Evolutionary conservation across 1,140 invertebrate species (phyloP).

Genomic region (Drosophila chauvacae): DNA sequence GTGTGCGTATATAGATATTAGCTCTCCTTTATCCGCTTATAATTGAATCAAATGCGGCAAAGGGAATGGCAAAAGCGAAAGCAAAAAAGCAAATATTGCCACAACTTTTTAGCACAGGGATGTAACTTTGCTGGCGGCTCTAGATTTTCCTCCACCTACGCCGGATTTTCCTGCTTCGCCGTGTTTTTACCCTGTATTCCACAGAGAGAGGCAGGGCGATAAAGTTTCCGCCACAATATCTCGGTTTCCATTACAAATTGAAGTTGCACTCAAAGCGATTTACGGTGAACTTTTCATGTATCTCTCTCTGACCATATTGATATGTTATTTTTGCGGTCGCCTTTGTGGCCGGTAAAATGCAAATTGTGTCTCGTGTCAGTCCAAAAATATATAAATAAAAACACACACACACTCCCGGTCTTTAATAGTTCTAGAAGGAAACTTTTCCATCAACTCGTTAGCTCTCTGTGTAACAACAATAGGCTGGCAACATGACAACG

Average conservation of each 20-base stretch:
- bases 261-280: slow-evolving; percentile 35
- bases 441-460: slow-evolving; percentile 80
- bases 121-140: slow-evolving; percentile 56
- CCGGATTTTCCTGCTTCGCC: slow-evolving; percentile 15
- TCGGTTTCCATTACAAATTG: slow-evolving; percentile 39
- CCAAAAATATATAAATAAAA: slow-evolving; percentile 43
- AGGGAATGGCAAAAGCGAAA: slow-evolving; percentile 31
- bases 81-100: slow-evolving; percentile 70
- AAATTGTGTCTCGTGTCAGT: slow-evolving; percentile 46
- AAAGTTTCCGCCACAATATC: slow-evolving; percentile 39
- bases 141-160: slow-evolving; percentile 5
- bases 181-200: slow-evolving; percentile 16
- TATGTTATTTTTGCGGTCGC: slow-evolving; percentile 34
- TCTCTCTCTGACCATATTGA: slow-evolving; percentile 8
- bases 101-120: slow-evolving; percentile 69
- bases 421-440: slow-evolving; percentile 57
- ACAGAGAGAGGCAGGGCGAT: slow-evolving; percentile 1
- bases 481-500: slow-evolving; percentile 38
- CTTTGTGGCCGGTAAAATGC: slow-evolving; percentile 29
- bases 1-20: slow-evolving; percentile 21
- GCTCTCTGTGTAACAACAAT: slow-evolving; percentile 65
- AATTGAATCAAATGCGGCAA: slow-evolving; percentile 74
- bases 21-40: slow-evolving; percentile 66
- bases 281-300: slow-evolving; percentile 24
- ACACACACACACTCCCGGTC: slow-evolving; percentile 14